Percentiles rank a stretch among this genome's conserved stretches.
These are phyloP conservation scores for Silurus glanis DNA, from an alignment of 2,113 vertebrate species.

Conservation along the genomic window DNA sequence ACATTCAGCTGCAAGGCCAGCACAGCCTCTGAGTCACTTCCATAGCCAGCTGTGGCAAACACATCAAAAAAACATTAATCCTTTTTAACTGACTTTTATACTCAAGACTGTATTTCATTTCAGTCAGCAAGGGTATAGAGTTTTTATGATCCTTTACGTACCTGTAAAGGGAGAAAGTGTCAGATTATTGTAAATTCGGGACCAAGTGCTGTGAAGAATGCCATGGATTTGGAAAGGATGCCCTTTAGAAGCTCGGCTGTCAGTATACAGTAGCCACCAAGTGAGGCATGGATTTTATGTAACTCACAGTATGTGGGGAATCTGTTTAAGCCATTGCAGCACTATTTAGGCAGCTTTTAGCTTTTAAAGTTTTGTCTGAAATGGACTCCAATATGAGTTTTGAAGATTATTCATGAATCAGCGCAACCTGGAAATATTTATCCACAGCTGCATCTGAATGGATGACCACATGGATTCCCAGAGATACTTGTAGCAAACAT, in stretches of 20 bases:
- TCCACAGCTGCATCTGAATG: neutral
- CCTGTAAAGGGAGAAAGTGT: constrained; percentile 13
- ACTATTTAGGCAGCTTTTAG: neutral
- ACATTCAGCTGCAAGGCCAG: constrained; percentile 2
- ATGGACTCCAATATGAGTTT: constrained; percentile 4
- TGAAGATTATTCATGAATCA: neutral
- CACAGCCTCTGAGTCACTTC: constrained; percentile 33
- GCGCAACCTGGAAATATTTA: neutral
- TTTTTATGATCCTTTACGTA: constrained; percentile 22
- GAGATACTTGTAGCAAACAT: constrained; percentile 11
- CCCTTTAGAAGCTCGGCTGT: constrained; percentile 21
- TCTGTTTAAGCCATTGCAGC: neutral
- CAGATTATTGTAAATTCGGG: constrained; percentile 28
- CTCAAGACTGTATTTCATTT: constrained; percentile 21
- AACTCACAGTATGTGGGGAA: neutral
- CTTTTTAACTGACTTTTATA: constrained; percentile 31
- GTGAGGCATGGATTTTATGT: neutral
- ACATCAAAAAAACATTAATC: constrained; percentile 50
- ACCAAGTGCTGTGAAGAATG: constrained; percentile 4
- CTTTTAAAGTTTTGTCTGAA: neutral
- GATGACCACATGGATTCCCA: neutral
- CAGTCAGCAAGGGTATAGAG: constrained; percentile 4
- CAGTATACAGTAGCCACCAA: neutral
- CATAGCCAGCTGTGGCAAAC: constrained; percentile 16
- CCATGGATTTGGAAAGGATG: neutral